Percentiles rank a stretch among this genome's conserved stretches.
Conservation (phyloP, 2,113 vertebrate genomes). For the Tympanuchus pallidicinctus region DNA sequence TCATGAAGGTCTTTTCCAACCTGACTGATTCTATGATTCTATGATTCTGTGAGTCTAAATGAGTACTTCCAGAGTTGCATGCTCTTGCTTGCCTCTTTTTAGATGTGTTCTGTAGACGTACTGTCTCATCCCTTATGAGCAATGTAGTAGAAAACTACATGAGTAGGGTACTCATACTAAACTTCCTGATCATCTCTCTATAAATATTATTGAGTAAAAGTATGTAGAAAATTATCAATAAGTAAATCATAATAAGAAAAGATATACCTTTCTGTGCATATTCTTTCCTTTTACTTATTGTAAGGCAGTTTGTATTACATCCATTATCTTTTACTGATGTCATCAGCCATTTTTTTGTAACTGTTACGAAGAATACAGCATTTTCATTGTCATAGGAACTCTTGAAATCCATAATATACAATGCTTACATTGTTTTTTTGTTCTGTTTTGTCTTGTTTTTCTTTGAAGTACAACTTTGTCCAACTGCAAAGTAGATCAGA, state of each 20-base stretch:
- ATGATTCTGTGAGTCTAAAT: not conserved
- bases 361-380: not conserved
- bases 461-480: not conserved
- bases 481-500: not conserved
- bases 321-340: not conserved
- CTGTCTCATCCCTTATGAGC: not conserved
- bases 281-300: not conserved
- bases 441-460: not conserved
- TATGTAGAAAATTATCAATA: not conserved
- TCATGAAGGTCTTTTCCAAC: too few relatives aligned
- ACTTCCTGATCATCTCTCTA: not conserved
- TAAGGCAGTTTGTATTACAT: not conserved
- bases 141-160: not conserved
- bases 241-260: not conserved
- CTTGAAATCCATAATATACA: not conserved
- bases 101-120: not conserved
- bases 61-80: not conserved
- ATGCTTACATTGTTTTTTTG: too few relatives aligned
- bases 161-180: not conserved
- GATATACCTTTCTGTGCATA: not conserved
- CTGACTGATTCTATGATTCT: too few relatives aligned
- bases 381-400: not conserved
- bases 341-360: not conserved
- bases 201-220: not conserved
- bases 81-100: fast-evolving